phyloP scores from a whole-genome alignment of 1,140 invertebrate species.

The Ylistrum balloti region DNA sequence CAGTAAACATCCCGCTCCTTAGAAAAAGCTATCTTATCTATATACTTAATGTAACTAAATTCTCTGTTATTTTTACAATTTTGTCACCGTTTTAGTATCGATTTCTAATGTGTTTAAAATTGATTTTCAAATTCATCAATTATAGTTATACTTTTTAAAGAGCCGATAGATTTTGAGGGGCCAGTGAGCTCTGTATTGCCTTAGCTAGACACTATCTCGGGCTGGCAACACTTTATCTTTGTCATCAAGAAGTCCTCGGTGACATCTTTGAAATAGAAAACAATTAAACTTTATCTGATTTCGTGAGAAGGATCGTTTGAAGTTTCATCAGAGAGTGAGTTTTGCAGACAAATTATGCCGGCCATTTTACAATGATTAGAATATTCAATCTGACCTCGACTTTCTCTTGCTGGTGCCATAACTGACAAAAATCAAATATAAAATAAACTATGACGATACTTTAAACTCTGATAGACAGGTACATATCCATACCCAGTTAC shows the following conservation, averaged over 20 bases:
- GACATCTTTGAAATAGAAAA: background rate
- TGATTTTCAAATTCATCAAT: constrained; percentile 30
- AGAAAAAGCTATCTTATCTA: background rate
- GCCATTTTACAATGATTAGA: background rate
- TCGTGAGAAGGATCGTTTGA: constrained; percentile 38
- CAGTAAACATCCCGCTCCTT: background rate
- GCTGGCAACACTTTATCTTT: background rate
- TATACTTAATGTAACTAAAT: background rate
- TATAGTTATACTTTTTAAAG: background rate
- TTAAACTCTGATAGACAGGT: background rate
- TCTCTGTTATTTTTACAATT: background rate
- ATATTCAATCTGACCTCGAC: background rate
- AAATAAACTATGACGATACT: background rate
- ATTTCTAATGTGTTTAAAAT: constrained; percentile 36
- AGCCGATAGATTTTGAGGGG: background rate
- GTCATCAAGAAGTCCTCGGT: background rate
- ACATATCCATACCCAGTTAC: background rate
- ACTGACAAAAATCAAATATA: background rate
- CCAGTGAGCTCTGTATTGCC: background rate
- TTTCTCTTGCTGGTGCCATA: background rate
- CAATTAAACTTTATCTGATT: constrained; percentile 40
- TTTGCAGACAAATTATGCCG: background rate
- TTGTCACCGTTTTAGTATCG: background rate
- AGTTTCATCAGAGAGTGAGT: constrained; percentile 15
- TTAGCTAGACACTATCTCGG: background rate